Conservation (phyloP, 2,113 vertebrate species). For the Syngnathoides biaculeatus region DNA sequence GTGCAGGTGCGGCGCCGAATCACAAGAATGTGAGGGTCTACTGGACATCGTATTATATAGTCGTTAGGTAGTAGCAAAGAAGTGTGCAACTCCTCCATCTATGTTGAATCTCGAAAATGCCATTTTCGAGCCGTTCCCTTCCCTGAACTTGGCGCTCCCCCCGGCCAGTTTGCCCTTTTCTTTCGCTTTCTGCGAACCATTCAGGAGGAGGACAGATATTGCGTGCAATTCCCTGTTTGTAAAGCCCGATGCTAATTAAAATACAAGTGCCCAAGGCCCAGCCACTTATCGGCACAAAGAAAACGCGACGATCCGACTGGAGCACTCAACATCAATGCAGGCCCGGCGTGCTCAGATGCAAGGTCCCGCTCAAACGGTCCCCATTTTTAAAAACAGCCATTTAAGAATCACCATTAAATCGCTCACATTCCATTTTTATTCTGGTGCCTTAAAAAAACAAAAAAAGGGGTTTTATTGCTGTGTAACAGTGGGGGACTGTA, state of each 20-base stretch:
- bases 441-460: too few species aligned
- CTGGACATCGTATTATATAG: too few species aligned
- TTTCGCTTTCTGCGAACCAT: slow-evolving; percentile 35
- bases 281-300: slow-evolving; percentile 60
- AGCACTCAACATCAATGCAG: slow-evolving; percentile 42
- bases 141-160: slow-evolving; percentile 17
- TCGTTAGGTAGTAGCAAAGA: background rate
- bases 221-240: slow-evolving; percentile 44
- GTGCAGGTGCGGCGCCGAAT: too few species aligned
- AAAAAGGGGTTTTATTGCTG: too few species aligned
- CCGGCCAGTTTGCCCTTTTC: slow-evolving; percentile 42
- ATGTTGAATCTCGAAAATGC: background rate
- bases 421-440: too few species aligned
- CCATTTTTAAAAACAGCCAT: background rate
- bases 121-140: slow-evolving; percentile 45
- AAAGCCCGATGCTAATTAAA: slow-evolving; percentile 64
- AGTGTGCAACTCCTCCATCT: background rate
- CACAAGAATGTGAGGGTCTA: too few species aligned
- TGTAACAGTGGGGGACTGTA: too few species aligned
- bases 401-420: background rate
- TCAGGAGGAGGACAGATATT: slow-evolving; percentile 43
- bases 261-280: slow-evolving; percentile 57
- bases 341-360: slow-evolving; percentile 17
- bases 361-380: slow-evolving; percentile 7
- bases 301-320: slow-evolving; percentile 39